These are phyloP conservation scores for Deilephila elpenor DNA, from an alignment of 2,888 invertebrate genomes.

Conservation along the genomic window DNA sequence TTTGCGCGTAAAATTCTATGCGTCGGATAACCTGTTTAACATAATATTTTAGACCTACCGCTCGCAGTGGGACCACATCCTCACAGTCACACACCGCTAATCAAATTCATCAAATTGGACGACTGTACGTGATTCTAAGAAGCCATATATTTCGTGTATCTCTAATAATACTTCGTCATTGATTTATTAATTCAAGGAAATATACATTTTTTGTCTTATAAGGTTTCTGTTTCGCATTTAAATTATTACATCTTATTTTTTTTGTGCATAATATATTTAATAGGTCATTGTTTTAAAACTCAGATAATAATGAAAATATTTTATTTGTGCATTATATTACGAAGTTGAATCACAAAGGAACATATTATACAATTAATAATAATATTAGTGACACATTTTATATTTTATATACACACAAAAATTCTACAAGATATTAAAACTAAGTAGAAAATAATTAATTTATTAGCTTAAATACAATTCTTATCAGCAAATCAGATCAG, in stretches of 20 bases:
- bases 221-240: not conserved
- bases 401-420: slow-evolving; percentile 11
- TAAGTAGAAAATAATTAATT: slow-evolving; percentile 1
- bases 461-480: slow-evolving; percentile 28
- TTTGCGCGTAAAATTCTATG: too few species aligned
- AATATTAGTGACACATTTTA: not conserved
- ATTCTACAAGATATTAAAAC: slow-evolving; percentile 7
- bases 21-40: too few species aligned
- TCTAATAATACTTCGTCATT: not conserved
- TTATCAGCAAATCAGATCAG: slow-evolving; percentile 75
- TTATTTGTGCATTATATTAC: slow-evolving; percentile 8
- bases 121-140: slow-evolving; percentile 19
- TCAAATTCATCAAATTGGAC: slow-evolving; percentile 50
- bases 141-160: slow-evolving; percentile 5
- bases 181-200: not conserved
- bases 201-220: not conserved
- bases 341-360: slow-evolving; percentile 15
- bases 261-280: not conserved
- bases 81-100: slow-evolving; percentile 38
- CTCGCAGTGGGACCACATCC: slow-evolving; percentile 2
- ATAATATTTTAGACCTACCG: not conserved
- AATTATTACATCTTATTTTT: not conserved
- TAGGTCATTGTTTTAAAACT: not conserved
- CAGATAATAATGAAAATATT: slow-evolving; percentile 13
- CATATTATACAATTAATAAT: not conserved